These are phyloP conservation scores for Acanthochromis polyacanthus DNA, from an alignment of 2,113 vertebrate species.

Conservation along the genomic window DNA sequence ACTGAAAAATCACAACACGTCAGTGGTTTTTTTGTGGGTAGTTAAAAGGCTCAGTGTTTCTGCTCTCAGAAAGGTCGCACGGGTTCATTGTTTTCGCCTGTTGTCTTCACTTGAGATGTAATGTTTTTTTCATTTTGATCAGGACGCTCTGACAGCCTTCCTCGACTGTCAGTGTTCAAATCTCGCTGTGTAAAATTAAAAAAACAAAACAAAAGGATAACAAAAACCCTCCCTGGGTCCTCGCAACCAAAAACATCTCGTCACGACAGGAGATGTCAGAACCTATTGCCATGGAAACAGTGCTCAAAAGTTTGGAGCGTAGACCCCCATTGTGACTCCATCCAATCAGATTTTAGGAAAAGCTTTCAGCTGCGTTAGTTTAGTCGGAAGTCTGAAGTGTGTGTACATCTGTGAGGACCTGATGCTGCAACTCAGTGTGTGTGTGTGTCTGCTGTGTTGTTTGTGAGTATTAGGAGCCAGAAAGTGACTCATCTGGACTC, in stretches of 20 bases:
- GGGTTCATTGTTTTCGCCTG: constrained; percentile 39
- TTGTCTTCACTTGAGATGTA: constrained; percentile 5
- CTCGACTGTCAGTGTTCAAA: constrained; percentile 36
- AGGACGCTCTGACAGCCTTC: constrained; percentile 41
- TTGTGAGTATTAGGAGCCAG: constrained; percentile 32
- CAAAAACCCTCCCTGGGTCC: constrained; percentile 6
- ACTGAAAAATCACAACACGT: constrained; percentile 49
- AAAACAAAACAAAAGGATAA: too few species aligned
- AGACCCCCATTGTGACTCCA: constrained; percentile 70
- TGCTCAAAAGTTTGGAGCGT: constrained; percentile 76
- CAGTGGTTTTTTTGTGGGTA: constrained; percentile 43
- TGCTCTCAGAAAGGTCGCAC: constrained; percentile 47
- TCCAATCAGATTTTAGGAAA: constrained; percentile 77
- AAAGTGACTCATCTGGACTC: constrained; percentile 60
- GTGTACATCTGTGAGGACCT: constrained; percentile 41
- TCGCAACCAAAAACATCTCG: constrained; percentile 60
- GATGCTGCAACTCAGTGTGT: constrained; percentile 5
- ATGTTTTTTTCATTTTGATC: constrained; percentile 4
- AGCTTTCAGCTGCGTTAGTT: constrained; percentile 62
- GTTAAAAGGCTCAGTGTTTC: constrained; percentile 36
- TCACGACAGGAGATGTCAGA: constrained; percentile 78
- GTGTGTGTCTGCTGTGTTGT: not conserved
- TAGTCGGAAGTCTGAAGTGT: constrained; percentile 34
- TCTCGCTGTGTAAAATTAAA: constrained; percentile 17
- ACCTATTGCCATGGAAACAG: constrained; percentile 85